These are phyloP conservation scores for Mythimna impura DNA, from an alignment of 2,888 invertebrate species.

Conservation along the genomic window DNA sequence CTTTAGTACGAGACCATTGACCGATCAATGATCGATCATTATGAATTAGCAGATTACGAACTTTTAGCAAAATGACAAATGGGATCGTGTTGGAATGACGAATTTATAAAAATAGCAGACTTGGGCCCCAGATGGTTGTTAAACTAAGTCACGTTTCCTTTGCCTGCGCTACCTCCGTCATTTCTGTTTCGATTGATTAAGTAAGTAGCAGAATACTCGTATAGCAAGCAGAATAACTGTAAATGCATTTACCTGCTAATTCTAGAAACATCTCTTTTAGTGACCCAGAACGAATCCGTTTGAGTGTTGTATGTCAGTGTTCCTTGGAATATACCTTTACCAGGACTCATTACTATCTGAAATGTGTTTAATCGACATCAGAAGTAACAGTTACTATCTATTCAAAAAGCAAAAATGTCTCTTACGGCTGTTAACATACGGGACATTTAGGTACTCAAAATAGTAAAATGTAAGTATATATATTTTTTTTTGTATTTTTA, in stretches of 20 bases:
- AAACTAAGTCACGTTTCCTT: not conserved
- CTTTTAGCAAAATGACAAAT: too few relatives aligned
- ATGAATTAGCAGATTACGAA: too few relatives aligned
- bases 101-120: too few relatives aligned
- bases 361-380: conserved; percentile 30
- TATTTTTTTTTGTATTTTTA: too few relatives aligned
- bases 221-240: not conserved
- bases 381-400: not conserved
- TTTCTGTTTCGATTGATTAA: not conserved
- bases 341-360: conserved; percentile 91
- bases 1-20: too few relatives aligned
- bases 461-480: too few relatives aligned
- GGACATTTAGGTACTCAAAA: too few relatives aligned
- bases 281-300: conserved; percentile 91
- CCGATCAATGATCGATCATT: too few relatives aligned
- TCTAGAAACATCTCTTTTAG: conserved; percentile 86
- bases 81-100: too few relatives aligned
- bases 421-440: too few relatives aligned
- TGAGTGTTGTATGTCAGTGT: conserved; percentile 92
- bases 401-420: too few relatives aligned
- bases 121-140: not conserved
- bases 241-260: conserved; percentile 77
- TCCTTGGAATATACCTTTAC: conserved; percentile 95
- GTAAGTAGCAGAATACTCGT: not conserved
- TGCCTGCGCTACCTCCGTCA: not conserved